These are phyloP conservation scores for Leptura quadrifasciata DNA, from an alignment of 2,888 invertebrate species.

Conservation along the genomic window DNA sequence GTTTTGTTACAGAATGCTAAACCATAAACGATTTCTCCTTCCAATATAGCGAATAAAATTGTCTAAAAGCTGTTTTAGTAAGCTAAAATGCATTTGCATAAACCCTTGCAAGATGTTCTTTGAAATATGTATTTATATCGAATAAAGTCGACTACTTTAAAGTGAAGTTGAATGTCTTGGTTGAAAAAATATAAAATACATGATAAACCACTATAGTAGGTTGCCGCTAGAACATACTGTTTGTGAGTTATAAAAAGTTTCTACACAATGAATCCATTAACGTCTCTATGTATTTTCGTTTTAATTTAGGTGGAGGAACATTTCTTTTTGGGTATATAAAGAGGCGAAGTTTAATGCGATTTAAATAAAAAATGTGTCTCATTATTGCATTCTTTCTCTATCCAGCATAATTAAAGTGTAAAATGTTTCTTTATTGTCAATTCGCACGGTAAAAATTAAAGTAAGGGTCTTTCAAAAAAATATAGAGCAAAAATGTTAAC, in stretches of 20 bases:
- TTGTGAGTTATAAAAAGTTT: constrained; percentile 4
- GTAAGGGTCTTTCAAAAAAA: no score
- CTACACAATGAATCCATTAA: constrained; percentile 7
- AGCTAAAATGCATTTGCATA: constrained; percentile 43
- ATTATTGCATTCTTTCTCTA: no score
- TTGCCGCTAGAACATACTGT: not conserved
- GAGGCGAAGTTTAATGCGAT: not conserved
- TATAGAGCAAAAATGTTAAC: no score
- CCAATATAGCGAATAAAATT: constrained; percentile 14
- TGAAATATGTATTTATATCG: not conserved
- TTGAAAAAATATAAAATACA: constrained; percentile 25
- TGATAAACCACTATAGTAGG: constrained; percentile 29
- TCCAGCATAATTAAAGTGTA: no score
- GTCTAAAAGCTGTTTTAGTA: not conserved
- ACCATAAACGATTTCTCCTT: not conserved
- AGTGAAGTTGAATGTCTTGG: constrained; percentile 5
- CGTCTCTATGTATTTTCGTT: not conserved
- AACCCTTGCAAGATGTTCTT: constrained; percentile 19
- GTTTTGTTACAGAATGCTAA: not conserved
- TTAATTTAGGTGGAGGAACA: not conserved
- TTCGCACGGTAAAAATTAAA: no score
- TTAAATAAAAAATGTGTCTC: not conserved
- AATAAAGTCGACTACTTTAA: constrained; percentile 27
- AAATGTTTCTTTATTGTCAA: no score
- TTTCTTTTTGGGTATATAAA: not conserved